These are phyloP conservation scores for Dendroctonus ponderosae DNA, from an alignment of 1,140 invertebrate species.

Conservation along the genomic window DNA sequence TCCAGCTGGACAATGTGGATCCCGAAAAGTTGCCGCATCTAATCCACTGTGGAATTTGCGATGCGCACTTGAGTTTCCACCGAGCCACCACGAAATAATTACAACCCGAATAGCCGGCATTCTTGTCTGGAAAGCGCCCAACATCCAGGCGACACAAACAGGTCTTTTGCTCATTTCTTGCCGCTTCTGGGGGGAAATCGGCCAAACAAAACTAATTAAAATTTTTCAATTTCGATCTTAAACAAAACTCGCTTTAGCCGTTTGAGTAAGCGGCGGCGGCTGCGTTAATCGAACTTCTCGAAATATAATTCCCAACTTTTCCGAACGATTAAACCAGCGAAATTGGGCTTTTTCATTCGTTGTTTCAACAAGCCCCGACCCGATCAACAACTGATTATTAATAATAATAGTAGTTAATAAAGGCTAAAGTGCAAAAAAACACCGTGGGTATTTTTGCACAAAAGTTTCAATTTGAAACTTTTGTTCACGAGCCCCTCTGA, in stretches of 20 bases:
- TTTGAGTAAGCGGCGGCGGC: not conserved
- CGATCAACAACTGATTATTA: too few relatives aligned
- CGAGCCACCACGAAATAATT: not conserved
- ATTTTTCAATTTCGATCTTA: conserved; percentile 4
- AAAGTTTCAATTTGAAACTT: too few relatives aligned
- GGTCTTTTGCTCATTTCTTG: too few relatives aligned
- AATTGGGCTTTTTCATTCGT: not conserved
- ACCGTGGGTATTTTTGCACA: too few relatives aligned
- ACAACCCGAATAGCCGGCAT: conserved; percentile 4
- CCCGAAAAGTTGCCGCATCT: conserved; percentile 11
- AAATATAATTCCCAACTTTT: conserved; percentile 15
- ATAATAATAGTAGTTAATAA: too few relatives aligned
- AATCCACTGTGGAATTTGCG: conserved; percentile 8
- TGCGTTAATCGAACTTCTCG: conserved; percentile 6
- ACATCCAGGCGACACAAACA: too few relatives aligned
- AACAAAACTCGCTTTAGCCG: conserved; percentile 1
- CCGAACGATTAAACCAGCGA: conserved; percentile 8
- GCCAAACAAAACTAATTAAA: conserved; percentile 1
- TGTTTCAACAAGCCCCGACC: too few relatives aligned
- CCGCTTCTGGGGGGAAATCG: too few relatives aligned
- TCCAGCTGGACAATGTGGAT: too few relatives aligned
- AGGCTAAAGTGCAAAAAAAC: too few relatives aligned
- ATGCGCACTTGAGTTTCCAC: not conserved
- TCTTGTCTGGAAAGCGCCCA: not conserved
- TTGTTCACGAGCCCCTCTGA: too few relatives aligned